These are phyloP conservation scores for Archaeoteleia sp. DNA, from an alignment of 2,888 invertebrate species.

Conservation along the genomic window DNA sequence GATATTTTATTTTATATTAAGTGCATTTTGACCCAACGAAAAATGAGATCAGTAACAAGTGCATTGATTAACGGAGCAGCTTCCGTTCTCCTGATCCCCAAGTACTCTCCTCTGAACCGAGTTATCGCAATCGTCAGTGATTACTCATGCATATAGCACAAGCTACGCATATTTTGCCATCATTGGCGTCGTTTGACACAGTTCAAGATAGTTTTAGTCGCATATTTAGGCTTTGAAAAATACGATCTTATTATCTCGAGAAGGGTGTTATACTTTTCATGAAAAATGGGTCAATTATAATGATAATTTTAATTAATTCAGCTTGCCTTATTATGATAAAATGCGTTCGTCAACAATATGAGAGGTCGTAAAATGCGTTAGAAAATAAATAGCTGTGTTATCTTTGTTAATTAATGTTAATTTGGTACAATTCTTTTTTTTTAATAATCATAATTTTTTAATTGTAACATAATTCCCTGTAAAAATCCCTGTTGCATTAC, in stretches of 20 bases:
- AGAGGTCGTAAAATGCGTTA: too few relatives aligned
- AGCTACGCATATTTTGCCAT: constrained; percentile 3
- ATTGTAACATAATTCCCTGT: too few relatives aligned
- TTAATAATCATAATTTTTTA: too few relatives aligned
- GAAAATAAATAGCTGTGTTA: too few relatives aligned
- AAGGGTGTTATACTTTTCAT: too few relatives aligned
- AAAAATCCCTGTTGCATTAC: too few relatives aligned
- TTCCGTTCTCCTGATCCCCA: constrained; percentile 43
- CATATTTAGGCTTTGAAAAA: constrained; percentile 32
- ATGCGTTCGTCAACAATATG: too few relatives aligned
- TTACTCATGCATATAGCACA: constrained; percentile 38
- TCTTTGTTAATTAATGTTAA: too few relatives aligned
- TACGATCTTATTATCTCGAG: not conserved
- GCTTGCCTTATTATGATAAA: too few relatives aligned
- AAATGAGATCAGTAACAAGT: constrained; percentile 38
- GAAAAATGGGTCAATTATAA: too few relatives aligned
- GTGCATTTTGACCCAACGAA: constrained; percentile 5
- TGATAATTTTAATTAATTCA: too few relatives aligned
- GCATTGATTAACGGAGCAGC: constrained; percentile 33
- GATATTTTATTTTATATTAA: not conserved
- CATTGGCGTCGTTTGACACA: constrained; percentile 19
- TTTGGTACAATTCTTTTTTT: too few relatives aligned
- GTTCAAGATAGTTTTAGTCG: constrained; percentile 22
- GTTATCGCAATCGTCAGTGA: constrained; percentile 52
- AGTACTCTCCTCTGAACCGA: constrained; percentile 44